phyloP scores from a whole-genome alignment of 2,888 invertebrate genomes.

The Aphrophora alni region DNA sequence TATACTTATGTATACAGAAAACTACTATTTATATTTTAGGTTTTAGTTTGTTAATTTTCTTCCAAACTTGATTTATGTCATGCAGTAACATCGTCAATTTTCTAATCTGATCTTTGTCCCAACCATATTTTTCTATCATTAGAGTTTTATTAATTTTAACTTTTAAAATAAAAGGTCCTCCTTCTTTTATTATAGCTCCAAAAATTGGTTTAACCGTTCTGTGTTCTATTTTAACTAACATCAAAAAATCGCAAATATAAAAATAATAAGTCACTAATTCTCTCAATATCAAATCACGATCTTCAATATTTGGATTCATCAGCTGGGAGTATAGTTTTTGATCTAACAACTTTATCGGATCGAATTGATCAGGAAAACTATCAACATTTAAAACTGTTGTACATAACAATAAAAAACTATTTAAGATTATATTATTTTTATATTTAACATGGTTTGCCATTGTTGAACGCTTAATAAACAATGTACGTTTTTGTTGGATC shows the following conservation, averaged over 20 bases:
- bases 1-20: too few relatives aligned
- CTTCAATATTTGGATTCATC: neutral
- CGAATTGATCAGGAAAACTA: neutral
- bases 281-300: neutral
- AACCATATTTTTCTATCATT: neutral
- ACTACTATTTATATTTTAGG: neutral
- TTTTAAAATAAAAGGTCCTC: neutral
- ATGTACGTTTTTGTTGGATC: too few relatives aligned
- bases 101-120: neutral
- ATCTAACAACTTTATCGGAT: neutral
- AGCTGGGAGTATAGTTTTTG: neutral
- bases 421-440: neutral
- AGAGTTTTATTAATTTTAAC: neutral
- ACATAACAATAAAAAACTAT: neutral
- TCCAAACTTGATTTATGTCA: neutral
- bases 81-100: neutral
- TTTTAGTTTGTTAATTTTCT: neutral
- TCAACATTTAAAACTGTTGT: neutral
- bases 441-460: too few relatives aligned
- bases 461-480: too few relatives aligned
- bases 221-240: neutral
- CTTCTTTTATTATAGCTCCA: neutral
- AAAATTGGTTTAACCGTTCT: neutral
- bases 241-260: neutral
- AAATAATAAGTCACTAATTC: neutral